Conservation (phyloP, 1,140 invertebrate genomes). For the Cotesia chilonis region DNA sequence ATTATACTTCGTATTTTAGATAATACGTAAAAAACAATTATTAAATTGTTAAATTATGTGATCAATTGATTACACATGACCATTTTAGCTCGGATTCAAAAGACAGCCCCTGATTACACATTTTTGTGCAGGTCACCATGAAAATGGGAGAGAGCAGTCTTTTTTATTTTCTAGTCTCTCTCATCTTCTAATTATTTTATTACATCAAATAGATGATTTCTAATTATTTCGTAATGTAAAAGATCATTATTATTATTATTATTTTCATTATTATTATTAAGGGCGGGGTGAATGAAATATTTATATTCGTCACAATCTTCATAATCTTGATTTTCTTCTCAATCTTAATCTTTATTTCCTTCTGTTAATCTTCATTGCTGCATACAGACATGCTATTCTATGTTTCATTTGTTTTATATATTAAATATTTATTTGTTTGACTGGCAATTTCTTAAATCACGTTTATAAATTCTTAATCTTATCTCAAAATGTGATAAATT, state of each 20-base stretch:
- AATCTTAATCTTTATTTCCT: constrained; percentile 22
- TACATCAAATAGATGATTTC: constrained; percentile 57
- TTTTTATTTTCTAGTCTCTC: constrained; percentile 39
- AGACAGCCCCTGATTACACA: not conserved
- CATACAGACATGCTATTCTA: constrained; percentile 56
- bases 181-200: constrained; percentile 52
- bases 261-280: constrained; percentile 20
- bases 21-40: too few relatives aligned
- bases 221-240: constrained; percentile 48
- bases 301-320: constrained; percentile 31
- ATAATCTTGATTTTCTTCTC: constrained; percentile 17
- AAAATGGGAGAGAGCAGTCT: constrained; percentile 45
- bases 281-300: constrained; percentile 25
- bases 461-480: too few relatives aligned
- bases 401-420: constrained; percentile 56
- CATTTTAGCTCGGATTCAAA: not conserved
- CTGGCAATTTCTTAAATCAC: too few relatives aligned
- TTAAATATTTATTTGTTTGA: constrained; percentile 50
- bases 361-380: constrained; percentile 26
- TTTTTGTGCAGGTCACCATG: constrained; percentile 5
- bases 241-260: constrained; percentile 27
- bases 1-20: too few relatives aligned
- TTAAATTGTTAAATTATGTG: too few relatives aligned
- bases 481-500: too few relatives aligned
- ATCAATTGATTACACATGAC: too few relatives aligned